These are phyloP conservation scores for Rhabdomys pumilio DNA, from an alignment of 2,797 vertebrate species.

Conservation along the genomic window DNA sequence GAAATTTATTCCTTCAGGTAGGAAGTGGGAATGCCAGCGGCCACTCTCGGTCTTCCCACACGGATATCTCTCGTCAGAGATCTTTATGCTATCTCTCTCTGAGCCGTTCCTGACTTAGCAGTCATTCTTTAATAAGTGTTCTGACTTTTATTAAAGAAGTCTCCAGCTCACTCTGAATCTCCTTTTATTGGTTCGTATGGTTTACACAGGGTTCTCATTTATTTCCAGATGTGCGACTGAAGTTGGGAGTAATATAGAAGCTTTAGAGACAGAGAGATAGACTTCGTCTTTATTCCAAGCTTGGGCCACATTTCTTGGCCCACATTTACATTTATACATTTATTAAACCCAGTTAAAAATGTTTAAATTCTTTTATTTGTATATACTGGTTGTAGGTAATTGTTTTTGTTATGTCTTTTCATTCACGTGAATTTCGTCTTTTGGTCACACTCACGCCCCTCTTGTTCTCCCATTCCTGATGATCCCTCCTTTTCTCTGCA, in stretches of 20 bases:
- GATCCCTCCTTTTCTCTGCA: too few relatives aligned
- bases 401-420: neutral
- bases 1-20: conserved; percentile 97
- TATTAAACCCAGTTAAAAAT: neutral
- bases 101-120: conserved; percentile 11
- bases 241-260: neutral
- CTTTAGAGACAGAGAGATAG: neutral
- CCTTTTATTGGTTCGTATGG: neutral
- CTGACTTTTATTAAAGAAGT: conserved; percentile 48
- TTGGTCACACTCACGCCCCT: neutral
- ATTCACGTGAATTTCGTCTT: neutral
- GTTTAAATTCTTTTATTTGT: neutral
- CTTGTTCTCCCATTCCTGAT: neutral
- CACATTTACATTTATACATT: neutral
- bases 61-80: conserved; percentile 27
- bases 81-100: neutral
- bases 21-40: neutral
- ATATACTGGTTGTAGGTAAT: neutral
- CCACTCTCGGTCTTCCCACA: neutral
- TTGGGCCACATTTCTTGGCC: neutral
- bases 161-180: neutral
- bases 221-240: neutral
- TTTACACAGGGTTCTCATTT: conserved; percentile 6
- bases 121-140: conserved; percentile 42
- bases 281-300: conserved; percentile 11